Evolutionary conservation across 2,888 invertebrate species (phyloP), one percentile per base, ranked within the genome.

Genomic region (Strigamia crassipes): DNA sequence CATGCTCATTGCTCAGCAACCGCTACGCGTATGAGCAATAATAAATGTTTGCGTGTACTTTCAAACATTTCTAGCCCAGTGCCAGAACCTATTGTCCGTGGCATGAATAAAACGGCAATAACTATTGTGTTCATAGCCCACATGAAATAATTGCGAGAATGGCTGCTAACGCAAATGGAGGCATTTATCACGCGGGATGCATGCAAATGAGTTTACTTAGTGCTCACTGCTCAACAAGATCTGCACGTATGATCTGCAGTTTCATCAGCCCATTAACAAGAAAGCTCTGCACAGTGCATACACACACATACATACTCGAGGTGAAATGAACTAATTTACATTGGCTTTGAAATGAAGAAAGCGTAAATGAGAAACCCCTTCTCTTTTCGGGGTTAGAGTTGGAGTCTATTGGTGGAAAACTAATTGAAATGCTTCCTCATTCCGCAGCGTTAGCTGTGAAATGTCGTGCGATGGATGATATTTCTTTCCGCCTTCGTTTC

Each of bases 131-230:
- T 42, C 41, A 42, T 38, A 34, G 81, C 34, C 73, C 23, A 81
- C 81, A 27, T 81, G 81, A 66, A 81, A 81, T 81, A 81, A 81
- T 81, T 81, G 81, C 81, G 66, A 81, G 81, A 81, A 61, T 66
- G 61, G 81, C 27, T 81, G 61, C 38, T 66, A 81, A 61, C 66
- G 42, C 42, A 81, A 81, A 81, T 81, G 66, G 81, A 42, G 66
- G 38, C 81, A 81, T 81, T 81, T 81, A 81, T 81, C 81, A 81
- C 66, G 18, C 73, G 81, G 81, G 81, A 81, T 66, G 81, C 81
- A 81, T 81, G 81, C 81, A 81, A 81, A 81, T 81, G 81, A 81
- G 81, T 81, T 81, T 81, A 81, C 81, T 81, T 81, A 81, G 81
- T 34, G 61, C 73, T 66, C 56, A 31, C 31, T 34, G 46, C 80